phyloP scores from a whole-genome alignment of 2,888 invertebrate genomes.

The Cordilura impudica region DNA sequence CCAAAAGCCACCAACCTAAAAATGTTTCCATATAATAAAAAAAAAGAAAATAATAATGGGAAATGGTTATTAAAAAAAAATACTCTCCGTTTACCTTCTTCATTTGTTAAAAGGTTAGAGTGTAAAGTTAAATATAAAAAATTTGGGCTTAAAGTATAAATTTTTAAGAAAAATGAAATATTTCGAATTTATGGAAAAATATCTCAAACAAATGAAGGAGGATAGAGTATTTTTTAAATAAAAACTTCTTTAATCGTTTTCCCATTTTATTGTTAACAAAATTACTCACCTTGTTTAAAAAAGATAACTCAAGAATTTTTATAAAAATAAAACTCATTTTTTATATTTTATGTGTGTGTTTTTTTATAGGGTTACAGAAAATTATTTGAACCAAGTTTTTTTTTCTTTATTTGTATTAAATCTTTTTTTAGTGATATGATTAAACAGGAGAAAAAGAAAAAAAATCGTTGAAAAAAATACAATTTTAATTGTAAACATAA shows the following conservation, averaged over 20 bases:
- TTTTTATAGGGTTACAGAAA: constrained; percentile 46
- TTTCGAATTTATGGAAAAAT: constrained; percentile 3
- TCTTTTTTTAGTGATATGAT: constrained; percentile 25
- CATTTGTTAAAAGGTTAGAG: constrained; percentile 67
- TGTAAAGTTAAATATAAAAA: not conserved
- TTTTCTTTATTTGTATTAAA: constrained; percentile 13
- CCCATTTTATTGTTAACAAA: constrained; percentile 32
- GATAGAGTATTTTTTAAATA: constrained; percentile 79
- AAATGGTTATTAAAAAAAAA: constrained; percentile 42
- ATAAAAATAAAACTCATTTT: constrained; percentile 41
- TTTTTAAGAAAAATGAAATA: not conserved
- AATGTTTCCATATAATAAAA: constrained; percentile 15
- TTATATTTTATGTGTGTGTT: constrained; percentile 26
- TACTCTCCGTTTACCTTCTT: constrained; percentile 70
- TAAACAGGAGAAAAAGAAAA: constrained; percentile 3
- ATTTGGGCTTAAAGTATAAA: constrained; percentile 1
- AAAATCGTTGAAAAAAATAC: constrained; percentile 37
- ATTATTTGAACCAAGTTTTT: constrained; percentile 11
- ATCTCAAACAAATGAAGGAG: constrained; percentile 80
- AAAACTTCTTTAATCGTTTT: constrained; percentile 11
- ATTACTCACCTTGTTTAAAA: constrained; percentile 48
- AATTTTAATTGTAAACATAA: constrained; percentile 20
- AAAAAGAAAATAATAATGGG: constrained; percentile 13
- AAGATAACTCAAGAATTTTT: not conserved
- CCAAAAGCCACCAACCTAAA: constrained; percentile 73